Evolutionary conservation across 2,888 invertebrate genomes (phyloP).

Genomic region (Nomada flava): DNA sequence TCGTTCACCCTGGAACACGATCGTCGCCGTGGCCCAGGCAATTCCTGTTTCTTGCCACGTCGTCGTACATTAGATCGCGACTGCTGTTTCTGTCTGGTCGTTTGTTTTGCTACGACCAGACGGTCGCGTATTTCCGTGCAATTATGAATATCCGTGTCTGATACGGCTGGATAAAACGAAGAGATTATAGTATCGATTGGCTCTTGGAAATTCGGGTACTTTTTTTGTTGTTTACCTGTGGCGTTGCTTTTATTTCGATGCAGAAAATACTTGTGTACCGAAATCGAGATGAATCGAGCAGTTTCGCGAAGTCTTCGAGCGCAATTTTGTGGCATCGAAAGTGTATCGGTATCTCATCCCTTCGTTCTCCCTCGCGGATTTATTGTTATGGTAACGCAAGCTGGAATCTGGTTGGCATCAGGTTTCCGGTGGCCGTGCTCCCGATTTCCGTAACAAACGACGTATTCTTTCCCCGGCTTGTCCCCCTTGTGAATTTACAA

Average conservation of each 20-base stretch:
- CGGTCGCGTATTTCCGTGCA: slow-evolving; percentile 12
- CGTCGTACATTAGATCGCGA: slow-evolving; percentile 29
- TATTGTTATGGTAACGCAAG: slow-evolving; percentile 78
- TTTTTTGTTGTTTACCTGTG: neutral
- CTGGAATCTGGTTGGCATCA: slow-evolving; percentile 76
- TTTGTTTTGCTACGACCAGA: slow-evolving; percentile 15
- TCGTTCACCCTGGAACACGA: slow-evolving; percentile 25
- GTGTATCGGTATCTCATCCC: slow-evolving; percentile 60
- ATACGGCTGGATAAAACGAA: neutral
- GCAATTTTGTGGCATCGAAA: slow-evolving; percentile 72
- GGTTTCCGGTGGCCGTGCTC: slow-evolving; percentile 73
- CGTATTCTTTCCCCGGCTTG: slow-evolving; percentile 71
- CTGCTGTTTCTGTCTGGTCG: slow-evolving; percentile 10
- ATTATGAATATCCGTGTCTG: slow-evolving; percentile 15
- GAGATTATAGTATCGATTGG: neutral
- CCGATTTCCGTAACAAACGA: slow-evolving; percentile 78
- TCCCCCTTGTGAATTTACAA: slow-evolving; percentile 61
- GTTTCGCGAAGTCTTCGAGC: neutral
- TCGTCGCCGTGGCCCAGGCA: neutral
- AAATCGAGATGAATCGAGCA: neutral
- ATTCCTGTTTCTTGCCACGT: slow-evolving; percentile 38
- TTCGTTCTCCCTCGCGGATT: slow-evolving; percentile 70
- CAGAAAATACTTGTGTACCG: neutral
- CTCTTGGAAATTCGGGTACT: neutral
- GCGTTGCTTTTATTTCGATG: neutral